phyloP scores from a whole-genome alignment of 2,113 vertebrate genomes.

The Craseonycteris thonglongyai region DNA sequence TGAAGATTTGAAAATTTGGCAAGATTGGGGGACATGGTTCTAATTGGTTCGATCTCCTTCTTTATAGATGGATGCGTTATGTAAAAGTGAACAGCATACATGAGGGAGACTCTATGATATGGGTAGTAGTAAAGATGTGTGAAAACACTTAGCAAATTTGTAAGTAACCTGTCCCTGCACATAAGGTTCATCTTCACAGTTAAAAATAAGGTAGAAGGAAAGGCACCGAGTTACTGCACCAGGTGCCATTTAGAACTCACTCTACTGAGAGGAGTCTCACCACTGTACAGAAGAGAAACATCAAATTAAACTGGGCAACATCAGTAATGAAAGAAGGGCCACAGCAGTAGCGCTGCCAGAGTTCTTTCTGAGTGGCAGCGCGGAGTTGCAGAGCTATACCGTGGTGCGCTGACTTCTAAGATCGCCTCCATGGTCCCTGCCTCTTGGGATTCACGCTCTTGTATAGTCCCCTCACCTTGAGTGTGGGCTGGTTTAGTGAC shows the following conservation, averaged over 20 bases:
- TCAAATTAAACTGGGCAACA: background rate
- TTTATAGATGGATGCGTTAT: background rate
- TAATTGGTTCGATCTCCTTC: background rate
- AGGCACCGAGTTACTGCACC: background rate
- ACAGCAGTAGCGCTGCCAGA: background rate
- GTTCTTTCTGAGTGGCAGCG: background rate
- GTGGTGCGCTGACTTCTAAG: background rate
- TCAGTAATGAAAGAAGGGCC: background rate
- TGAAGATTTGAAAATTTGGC: background rate
- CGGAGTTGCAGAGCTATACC: background rate
- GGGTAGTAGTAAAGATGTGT: background rate
- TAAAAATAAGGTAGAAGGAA: background rate
- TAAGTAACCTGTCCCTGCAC: conserved; percentile 3
- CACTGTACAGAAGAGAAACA: background rate
- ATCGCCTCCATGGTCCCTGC: background rate
- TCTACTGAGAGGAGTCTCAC: background rate
- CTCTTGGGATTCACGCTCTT: background rate
- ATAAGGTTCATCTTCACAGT: background rate
- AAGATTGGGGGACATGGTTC: background rate
- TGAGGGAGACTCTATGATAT: background rate
- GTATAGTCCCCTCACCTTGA: background rate
- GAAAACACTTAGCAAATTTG: background rate
- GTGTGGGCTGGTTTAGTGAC: background rate
- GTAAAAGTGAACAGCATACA: background rate
- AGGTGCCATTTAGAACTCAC: background rate